Percentiles rank a stretch among this genome's conserved stretches.
phyloP scores from a whole-genome alignment of 2,888 invertebrate species.

The Habroteleia sp. region DNA sequence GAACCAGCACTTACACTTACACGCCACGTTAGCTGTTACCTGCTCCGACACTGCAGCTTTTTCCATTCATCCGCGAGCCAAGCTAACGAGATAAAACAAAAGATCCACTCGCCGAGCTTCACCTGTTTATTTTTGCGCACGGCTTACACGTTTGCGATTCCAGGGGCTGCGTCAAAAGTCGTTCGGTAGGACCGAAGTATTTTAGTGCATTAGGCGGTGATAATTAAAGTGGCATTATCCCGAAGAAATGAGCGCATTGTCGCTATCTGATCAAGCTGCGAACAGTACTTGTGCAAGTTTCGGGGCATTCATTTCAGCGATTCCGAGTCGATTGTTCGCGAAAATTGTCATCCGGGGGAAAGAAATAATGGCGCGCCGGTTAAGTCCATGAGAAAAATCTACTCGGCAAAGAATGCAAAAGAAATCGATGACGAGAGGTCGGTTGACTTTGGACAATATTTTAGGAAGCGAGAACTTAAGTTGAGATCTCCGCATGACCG shows the following conservation, averaged over 20 bases:
- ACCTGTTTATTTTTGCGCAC: conserved; percentile 55
- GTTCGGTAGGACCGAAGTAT: conserved; percentile 22
- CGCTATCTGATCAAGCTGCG: conserved; percentile 37
- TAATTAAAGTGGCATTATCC: conserved; percentile 46
- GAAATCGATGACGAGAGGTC: no score
- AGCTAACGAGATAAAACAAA: conserved; percentile 62
- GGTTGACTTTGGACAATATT: no score
- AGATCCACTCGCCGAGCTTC: conserved; percentile 46
- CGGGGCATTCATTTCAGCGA: conserved; percentile 8
- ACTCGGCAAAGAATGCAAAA: no score
- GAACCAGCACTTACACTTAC: conserved; percentile 21
- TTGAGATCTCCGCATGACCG: no score
- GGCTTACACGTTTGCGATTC: conserved; percentile 34
- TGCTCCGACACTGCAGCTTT: conserved; percentile 58
- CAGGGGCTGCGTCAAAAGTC: conserved; percentile 29
- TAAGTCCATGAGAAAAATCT: not conserved
- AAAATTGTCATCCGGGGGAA: conserved; percentile 1
- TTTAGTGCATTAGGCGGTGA: conserved; percentile 33
- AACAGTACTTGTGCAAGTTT: conserved; percentile 12
- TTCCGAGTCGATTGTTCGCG: conserved; percentile 13
- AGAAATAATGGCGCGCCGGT: conserved; percentile 3
- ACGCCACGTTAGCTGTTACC: conserved; percentile 44
- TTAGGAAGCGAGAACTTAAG: no score
- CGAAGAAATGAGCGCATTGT: conserved; percentile 11
- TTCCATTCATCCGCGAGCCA: conserved; percentile 59